Conservation (phyloP, 2,113 vertebrate genomes). For the Ammospiza caudacuta region DNA sequence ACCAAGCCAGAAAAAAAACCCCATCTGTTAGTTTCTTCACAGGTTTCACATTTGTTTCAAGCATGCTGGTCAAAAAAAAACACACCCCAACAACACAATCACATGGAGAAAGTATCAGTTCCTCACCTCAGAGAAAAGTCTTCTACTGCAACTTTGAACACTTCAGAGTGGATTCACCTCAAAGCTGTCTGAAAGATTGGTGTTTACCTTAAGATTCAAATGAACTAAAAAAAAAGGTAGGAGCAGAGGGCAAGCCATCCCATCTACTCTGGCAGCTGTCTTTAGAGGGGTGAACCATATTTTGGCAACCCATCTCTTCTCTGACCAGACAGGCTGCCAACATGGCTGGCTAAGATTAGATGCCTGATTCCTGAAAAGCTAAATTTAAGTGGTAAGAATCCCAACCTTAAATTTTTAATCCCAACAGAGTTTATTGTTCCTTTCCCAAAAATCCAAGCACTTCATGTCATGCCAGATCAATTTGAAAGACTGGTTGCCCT, state of each 20-base stretch:
- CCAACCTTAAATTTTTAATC: background rate
- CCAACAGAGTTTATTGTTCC: background rate
- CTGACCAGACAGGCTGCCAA: background rate
- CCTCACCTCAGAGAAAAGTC: background rate
- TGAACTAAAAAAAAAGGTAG: background rate
- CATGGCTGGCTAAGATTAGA: background rate
- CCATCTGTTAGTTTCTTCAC: background rate
- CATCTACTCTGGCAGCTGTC: background rate
- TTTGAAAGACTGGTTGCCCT: background rate
- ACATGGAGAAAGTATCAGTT: background rate
- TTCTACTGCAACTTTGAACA: background rate
- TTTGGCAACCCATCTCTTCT: background rate
- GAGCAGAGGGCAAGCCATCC: background rate
- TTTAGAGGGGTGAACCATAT: background rate
- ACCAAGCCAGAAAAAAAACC: background rate
- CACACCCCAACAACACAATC: background rate
- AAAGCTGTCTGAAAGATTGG: background rate
- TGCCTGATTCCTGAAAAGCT: background rate
- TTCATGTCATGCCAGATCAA: background rate
- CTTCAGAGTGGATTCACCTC: background rate
- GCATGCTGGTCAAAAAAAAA: background rate
- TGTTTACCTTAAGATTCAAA: background rate
- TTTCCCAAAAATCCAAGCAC: background rate
- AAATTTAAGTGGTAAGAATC: background rate
- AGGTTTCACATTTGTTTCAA: background rate